These are phyloP conservation scores for Caradrina clavipalpis DNA, from an alignment of 2,888 invertebrate genomes.

Conservation along the genomic window DNA sequence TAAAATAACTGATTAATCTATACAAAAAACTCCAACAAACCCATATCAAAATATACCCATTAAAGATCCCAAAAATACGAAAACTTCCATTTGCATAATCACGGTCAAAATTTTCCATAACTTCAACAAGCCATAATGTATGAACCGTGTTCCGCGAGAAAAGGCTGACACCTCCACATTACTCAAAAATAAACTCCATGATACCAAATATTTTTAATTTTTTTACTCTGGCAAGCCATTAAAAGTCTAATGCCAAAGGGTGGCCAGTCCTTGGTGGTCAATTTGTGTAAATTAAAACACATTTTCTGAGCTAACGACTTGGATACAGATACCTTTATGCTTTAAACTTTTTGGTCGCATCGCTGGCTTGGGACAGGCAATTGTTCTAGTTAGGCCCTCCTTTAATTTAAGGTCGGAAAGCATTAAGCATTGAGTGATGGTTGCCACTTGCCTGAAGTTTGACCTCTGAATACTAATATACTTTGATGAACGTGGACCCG, in stretches of 20 bases:
- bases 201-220: slow-evolving; percentile 58
- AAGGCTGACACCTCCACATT: slow-evolving; percentile 39
- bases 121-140: slow-evolving; percentile 51
- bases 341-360: slow-evolving; percentile 69
- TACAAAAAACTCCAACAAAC: neutral
- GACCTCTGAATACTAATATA: slow-evolving; percentile 60
- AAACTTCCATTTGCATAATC: slow-evolving; percentile 53
- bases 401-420: slow-evolving; percentile 56
- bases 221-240: slow-evolving; percentile 58
- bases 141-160: slow-evolving; percentile 48
- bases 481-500: slow-evolving; percentile 53
- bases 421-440: slow-evolving; percentile 67
- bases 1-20: neutral
- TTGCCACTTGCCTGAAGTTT: slow-evolving; percentile 48
- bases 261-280: slow-evolving; percentile 55
- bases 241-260: slow-evolving; percentile 47
- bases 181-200: slow-evolving; percentile 50
- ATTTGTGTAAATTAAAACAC: slow-evolving; percentile 66
- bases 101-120: slow-evolving; percentile 52
- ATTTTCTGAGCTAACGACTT: slow-evolving; percentile 54
- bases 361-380: slow-evolving; percentile 63
- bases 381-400: slow-evolving; percentile 62
- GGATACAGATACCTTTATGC: slow-evolving; percentile 47
- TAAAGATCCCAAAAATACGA: slow-evolving; percentile 27
- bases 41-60: slow-evolving; percentile 8